phyloP scores from a whole-genome alignment of 2,113 vertebrate genomes.

The Cyanistes caeruleus region DNA sequence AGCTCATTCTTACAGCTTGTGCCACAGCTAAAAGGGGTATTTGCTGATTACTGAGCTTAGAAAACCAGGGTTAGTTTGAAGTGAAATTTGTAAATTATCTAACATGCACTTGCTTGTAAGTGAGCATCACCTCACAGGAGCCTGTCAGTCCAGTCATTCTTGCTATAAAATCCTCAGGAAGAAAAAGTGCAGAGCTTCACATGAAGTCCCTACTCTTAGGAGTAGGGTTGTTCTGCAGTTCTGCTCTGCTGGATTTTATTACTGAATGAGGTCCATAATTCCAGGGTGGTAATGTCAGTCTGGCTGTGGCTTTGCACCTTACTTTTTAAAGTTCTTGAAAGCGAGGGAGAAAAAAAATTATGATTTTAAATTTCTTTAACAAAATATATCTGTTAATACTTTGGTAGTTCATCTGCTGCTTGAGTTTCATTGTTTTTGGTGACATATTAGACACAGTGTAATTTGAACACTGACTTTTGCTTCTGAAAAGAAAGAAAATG shows the following conservation, averaged over 20 bases:
- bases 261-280: neutral
- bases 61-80: neutral
- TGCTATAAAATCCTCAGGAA: neutral
- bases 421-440: neutral
- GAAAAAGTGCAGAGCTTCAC: neutral
- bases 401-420: neutral
- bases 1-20: neutral
- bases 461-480: neutral
- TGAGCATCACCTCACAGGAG: neutral
- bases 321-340: neutral
- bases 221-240: neutral
- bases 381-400: neutral
- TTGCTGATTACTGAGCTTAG: neutral
- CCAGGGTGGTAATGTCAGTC: neutral
- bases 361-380: neutral
- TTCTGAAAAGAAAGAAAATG: neutral
- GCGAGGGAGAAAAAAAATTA: neutral
- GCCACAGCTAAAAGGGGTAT: neutral
- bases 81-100: neutral
- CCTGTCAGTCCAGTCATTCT: neutral
- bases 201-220: neutral
- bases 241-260: neutral
- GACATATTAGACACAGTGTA: neutral
- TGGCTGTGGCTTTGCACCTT: neutral
- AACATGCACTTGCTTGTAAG: neutral